Percentiles rank a stretch among this genome's conserved stretches.
phyloP scores from a whole-genome alignment of 2,797 vertebrate species.

The Balearica regulorum region DNA sequence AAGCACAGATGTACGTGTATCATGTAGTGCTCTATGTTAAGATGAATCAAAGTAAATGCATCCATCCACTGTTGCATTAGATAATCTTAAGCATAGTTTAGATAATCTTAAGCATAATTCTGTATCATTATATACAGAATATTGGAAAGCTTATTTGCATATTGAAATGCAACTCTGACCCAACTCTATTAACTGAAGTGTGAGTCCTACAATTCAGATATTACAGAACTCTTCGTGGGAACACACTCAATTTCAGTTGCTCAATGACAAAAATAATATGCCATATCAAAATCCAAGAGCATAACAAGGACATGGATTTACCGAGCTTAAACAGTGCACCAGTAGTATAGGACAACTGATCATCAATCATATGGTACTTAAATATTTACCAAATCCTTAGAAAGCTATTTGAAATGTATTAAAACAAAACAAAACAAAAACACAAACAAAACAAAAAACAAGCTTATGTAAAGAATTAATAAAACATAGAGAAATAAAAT shows the following conservation, averaged over 20 bases:
- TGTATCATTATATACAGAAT: neutral
- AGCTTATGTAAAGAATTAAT: neutral
- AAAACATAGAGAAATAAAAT: neutral
- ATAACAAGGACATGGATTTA: neutral
- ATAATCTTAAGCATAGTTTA: neutral
- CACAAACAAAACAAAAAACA: too few relatives aligned
- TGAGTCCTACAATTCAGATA: neutral
- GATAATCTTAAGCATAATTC: neutral
- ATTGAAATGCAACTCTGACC: neutral
- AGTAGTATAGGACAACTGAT: neutral
- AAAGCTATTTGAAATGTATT: neutral
- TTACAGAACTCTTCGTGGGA: neutral
- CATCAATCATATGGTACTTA: neutral
- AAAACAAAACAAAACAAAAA: neutral
- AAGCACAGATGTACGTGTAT: rapidly evolving
- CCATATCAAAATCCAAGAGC: neutral
- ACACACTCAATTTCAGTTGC: neutral
- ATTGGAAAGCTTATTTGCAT: neutral
- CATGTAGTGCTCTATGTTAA: neutral
- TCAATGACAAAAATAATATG: neutral
- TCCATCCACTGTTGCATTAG: neutral
- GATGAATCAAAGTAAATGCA: neutral
- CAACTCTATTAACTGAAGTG: neutral
- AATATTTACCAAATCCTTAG: neutral
- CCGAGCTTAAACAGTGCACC: neutral